These are phyloP conservation scores for Hemicentrotus pulcherrimus DNA, from an alignment of 35 echinoderm and acorn worm species.

Conservation along the genomic window DNA sequence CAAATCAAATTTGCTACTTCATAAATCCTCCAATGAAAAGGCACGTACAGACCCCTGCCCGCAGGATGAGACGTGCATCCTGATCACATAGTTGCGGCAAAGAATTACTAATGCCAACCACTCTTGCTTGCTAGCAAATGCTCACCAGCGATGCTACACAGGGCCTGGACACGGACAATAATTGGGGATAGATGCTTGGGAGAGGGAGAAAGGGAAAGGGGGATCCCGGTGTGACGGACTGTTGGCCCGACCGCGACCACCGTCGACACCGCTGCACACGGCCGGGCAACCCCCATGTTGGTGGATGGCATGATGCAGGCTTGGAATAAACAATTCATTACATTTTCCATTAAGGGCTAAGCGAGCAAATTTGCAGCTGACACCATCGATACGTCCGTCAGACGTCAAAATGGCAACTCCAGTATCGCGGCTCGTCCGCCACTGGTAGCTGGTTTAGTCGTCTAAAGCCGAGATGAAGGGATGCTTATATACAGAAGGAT, in stretches of 20 bases:
- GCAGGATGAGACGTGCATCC: neutral
- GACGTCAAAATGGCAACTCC: constrained; percentile 53
- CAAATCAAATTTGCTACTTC: neutral
- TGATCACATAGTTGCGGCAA: neutral
- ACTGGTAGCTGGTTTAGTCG: neutral
- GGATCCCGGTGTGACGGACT: neutral
- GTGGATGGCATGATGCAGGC: constrained; percentile 14
- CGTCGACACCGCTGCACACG: neutral
- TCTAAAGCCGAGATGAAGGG: neutral
- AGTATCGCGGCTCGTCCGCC: neutral
- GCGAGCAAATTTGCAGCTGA: constrained; percentile 51
- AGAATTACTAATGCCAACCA: constrained; percentile 26
- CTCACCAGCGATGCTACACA: neutral
- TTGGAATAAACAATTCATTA: constrained; percentile 55
- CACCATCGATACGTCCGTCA: constrained; percentile 34
- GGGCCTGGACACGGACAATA: neutral
- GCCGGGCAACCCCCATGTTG: neutral
- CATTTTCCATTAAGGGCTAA: constrained; percentile 52
- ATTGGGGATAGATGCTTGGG: neutral
- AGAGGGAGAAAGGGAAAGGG: neutral
- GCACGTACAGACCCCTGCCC: neutral
- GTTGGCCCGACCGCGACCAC: neutral
- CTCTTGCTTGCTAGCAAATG: neutral
- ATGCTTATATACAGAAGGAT: neutral
- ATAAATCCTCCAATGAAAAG: constrained; percentile 7